phyloP scores from a whole-genome alignment of 2,797 vertebrate genomes.

The Mormyrops attenuatus region DNA sequence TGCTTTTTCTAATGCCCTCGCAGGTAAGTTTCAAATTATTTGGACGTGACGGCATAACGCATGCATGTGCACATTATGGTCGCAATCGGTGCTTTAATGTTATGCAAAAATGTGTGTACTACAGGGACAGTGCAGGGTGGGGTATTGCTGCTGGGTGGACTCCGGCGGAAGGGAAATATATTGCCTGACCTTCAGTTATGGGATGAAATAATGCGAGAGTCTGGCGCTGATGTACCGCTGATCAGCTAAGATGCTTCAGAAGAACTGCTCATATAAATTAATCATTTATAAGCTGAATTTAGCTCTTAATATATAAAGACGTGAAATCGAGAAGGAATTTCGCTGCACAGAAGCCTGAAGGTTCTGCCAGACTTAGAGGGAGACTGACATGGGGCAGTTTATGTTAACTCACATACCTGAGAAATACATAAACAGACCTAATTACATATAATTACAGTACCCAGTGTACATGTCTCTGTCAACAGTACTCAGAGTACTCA shows the following conservation, averaged over 20 bases:
- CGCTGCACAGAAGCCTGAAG: not conserved
- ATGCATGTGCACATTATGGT: not conserved
- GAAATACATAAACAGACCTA: not conserved
- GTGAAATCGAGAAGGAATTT: not conserved
- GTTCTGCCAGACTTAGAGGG: not conserved
- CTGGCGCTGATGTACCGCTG: not conserved
- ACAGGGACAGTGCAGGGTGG: not conserved
- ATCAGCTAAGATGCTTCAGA: not conserved
- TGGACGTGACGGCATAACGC: not conserved
- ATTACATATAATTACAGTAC: not conserved
- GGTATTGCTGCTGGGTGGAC: conserved; percentile 12
- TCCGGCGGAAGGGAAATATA: conserved; percentile 3
- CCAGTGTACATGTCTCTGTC: not conserved
- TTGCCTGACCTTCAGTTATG: conserved; percentile 21
- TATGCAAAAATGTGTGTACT: conserved; percentile 10
- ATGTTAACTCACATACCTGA: not conserved
- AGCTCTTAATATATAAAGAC: not conserved
- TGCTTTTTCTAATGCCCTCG: not conserved
- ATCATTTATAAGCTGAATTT: not conserved
- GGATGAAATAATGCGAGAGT: not conserved
- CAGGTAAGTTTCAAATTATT: not conserved
- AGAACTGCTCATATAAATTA: not conserved
- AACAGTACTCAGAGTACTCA: not conserved
- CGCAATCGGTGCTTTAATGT: not conserved
- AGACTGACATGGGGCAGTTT: not conserved